Evolutionary conservation across 2,113 vertebrate genomes (phyloP), one percentile per base, ranked within the genome.

Genomic region (Sprattus sprattus): DNA sequence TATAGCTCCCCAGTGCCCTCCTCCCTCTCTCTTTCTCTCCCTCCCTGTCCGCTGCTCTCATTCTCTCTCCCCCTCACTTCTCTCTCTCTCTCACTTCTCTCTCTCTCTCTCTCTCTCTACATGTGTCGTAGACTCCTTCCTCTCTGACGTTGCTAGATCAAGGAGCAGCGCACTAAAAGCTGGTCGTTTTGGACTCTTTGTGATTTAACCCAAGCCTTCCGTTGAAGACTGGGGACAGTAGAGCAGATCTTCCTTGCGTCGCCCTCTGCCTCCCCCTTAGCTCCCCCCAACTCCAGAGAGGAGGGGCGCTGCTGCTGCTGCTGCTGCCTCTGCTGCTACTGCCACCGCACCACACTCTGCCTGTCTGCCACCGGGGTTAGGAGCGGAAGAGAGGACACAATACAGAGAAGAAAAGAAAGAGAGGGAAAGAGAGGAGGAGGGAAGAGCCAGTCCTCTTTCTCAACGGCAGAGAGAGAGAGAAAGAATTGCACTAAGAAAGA

Each of bases 171-270:
- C 60, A 2, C 22, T 67, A 67, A 67, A 67, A 67, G 60, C 60
- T 10, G 1, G 22, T n/a, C 20, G 60, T 67, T 67, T 67, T 67
- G 60, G 60, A 67, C 60, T 67, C 60, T 67, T 67, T 67, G 22
- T 25, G 5, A 67, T 25, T 67, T 67, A 25, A n/a, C 25, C 4
- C 60, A 10, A 67, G 60, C 60, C 22, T 7, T 67, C 8, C 25
- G 60, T 4, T 67, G 25, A 67, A 67, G 22, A 67, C 22, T 2
- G 60, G 60, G 60, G 60, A 67, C 60, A 67, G 25, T n/a, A n/a
- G 60, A 28, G 60, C 60, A 9, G 60, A n/a, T 67, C 60, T 94
- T 89, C 91, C 85, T 91, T 91, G 88, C 87, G 86, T 89, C 78
- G 52, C 32, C 82, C 16, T 90, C 86, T 85, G 89, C 92, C 85